Conservation (phyloP, 2,888 invertebrate genomes). For the Auanema sp. region DNA sequence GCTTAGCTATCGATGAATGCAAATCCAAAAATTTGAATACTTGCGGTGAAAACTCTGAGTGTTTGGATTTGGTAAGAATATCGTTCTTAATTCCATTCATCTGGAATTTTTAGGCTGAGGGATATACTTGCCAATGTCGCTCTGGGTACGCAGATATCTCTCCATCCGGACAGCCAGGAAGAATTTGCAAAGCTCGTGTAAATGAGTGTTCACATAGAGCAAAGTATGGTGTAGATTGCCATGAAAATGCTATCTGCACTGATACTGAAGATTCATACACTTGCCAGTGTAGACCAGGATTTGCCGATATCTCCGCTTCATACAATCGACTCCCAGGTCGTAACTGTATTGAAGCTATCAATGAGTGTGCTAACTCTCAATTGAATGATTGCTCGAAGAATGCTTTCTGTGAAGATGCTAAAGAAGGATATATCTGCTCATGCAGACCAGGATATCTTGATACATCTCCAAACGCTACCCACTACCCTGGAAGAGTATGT, state of each 20-base stretch:
- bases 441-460: conserved; percentile 81
- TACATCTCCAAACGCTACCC: conserved; percentile 60
- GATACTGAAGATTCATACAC: conserved; percentile 59
- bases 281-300: conserved; percentile 62
- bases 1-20: conserved; percentile 64
- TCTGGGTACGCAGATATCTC: conserved; percentile 63
- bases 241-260: conserved; percentile 60
- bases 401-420: conserved; percentile 84
- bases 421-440: conserved; percentile 81
- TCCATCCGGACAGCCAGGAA: conserved; percentile 44
- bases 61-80: conserved; percentile 49
- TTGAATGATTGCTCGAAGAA: conserved; percentile 86
- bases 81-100: background rate
- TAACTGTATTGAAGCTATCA: conserved; percentile 62
- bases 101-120: conserved; percentile 49
- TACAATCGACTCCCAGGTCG: conserved; percentile 61
- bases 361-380: conserved; percentile 54
- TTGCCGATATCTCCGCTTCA: conserved; percentile 62
- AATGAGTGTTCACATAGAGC: conserved; percentile 62
- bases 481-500: conserved; percentile 61
- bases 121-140: conserved; percentile 61
- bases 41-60: conserved; percentile 60
- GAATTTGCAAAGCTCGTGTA: conserved; percentile 57
- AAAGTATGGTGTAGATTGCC: conserved; percentile 60
- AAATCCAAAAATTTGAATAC: conserved; percentile 55